Evolutionary conservation across 2,113 vertebrate species (phyloP).

Genomic region (Pionites leucogaster): DNA sequence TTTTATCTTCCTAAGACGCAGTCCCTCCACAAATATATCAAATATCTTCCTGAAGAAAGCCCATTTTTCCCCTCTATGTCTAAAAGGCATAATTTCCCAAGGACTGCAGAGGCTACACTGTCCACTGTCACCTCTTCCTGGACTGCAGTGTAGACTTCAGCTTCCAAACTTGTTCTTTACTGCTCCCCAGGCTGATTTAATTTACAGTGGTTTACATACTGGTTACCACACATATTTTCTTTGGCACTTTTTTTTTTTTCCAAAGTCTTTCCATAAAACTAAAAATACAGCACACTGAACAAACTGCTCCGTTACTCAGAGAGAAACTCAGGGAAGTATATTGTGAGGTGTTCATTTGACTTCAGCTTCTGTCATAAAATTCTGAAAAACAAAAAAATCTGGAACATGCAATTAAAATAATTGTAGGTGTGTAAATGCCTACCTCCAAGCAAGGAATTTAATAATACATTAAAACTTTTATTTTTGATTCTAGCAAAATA

Average conservation of each 20-base stretch:
- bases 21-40: neutral
- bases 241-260: constrained; percentile 42
- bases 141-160: neutral
- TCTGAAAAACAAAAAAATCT: constrained; percentile 76
- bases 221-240: constrained; percentile 34
- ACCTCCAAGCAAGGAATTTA: constrained; percentile 79
- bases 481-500: constrained; percentile 88
- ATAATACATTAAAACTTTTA: constrained; percentile 85
- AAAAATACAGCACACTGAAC: constrained; percentile 55
- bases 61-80: neutral
- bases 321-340: constrained; percentile 30
- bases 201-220: constrained; percentile 40
- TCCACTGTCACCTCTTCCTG: neutral
- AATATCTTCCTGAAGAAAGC: neutral
- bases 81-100: neutral
- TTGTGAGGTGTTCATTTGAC: constrained; percentile 57
- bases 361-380: constrained; percentile 63
- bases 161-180: constrained; percentile 6
- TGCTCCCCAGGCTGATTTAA: constrained; percentile 30
- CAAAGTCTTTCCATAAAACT: constrained; percentile 62
- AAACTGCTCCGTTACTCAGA: constrained; percentile 41
- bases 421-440: constrained; percentile 83
- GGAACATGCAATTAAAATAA: constrained; percentile 87
- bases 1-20: neutral
- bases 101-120: neutral